phyloP scores from a whole-genome alignment of 2,888 invertebrate genomes.

The Amblyjoppa proteus region DNA sequence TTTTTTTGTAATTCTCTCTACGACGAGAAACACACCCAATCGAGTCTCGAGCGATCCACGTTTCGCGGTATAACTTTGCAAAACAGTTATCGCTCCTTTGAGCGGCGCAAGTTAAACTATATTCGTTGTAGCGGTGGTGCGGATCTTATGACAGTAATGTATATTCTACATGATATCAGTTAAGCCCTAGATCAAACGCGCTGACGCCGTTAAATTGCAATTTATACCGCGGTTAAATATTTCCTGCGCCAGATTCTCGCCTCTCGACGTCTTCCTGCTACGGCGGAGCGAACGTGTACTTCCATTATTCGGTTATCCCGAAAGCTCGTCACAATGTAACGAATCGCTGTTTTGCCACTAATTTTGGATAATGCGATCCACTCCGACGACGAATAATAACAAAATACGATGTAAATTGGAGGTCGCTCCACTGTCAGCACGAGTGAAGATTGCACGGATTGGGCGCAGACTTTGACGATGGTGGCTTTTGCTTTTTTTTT shows the following conservation, averaged over 20 bases:
- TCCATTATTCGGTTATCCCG: conserved; percentile 1
- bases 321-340: not conserved
- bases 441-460: not conserved
- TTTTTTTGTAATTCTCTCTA: not conserved
- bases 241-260: conserved; percentile 30
- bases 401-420: not conserved
- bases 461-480: not conserved
- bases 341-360: not conserved
- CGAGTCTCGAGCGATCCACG: conserved; percentile 11
- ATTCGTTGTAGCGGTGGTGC: not conserved
- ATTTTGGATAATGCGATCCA: not conserved
- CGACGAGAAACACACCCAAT: not conserved
- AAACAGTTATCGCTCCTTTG: conserved; percentile 33
- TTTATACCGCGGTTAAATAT: conserved; percentile 54
- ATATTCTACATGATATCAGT: conserved; percentile 37
- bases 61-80: conserved; percentile 15
- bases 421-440: not conserved
- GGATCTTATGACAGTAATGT: not conserved
- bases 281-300: not conserved
- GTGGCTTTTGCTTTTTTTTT: no score
- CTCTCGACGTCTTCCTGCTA: not conserved
- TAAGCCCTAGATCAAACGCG: conserved; percentile 57
- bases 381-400: not conserved
- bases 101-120: conserved; percentile 8
- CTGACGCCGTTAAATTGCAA: conserved; percentile 56